Conservation (phyloP, 2,113 vertebrate genomes). For the Erythrocercus mccallii region DNA sequence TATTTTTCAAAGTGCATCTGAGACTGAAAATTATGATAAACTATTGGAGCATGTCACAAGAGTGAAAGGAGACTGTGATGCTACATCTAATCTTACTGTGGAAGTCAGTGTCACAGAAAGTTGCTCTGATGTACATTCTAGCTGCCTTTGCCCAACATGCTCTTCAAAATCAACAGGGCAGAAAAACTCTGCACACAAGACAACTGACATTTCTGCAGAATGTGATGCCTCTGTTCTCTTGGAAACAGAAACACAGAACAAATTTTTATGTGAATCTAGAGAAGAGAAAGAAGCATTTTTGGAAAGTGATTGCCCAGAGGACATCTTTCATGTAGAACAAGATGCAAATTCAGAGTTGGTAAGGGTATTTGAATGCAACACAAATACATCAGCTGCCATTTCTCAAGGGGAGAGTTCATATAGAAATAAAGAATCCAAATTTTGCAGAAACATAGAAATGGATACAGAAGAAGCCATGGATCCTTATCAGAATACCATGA, state of each 20-base stretch:
- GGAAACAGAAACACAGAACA: background rate
- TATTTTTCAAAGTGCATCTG: constrained; percentile 39
- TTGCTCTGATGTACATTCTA: background rate
- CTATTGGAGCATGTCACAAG: background rate
- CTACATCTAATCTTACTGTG: background rate
- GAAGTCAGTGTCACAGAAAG: background rate
- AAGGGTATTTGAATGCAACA: background rate
- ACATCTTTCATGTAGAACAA: background rate
- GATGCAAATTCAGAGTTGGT: background rate
- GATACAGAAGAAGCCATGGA: background rate
- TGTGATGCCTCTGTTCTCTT: background rate
- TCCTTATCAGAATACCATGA: background rate
- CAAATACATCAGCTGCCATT: background rate
- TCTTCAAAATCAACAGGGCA: background rate
- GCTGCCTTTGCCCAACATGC: background rate
- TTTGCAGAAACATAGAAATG: background rate
- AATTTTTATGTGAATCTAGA: background rate
- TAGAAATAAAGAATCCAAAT: background rate
- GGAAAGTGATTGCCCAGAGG: background rate
- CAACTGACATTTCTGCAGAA: background rate
- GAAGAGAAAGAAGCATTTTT: background rate
- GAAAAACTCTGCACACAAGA: background rate
- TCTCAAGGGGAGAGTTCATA: background rate
- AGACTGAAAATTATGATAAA: background rate
- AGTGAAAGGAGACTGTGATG: background rate